Evolutionary conservation across 2,113 vertebrate genomes (phyloP), one percentile per base, ranked within the genome.

Genomic region (Lepisosteus osseus): DNA sequence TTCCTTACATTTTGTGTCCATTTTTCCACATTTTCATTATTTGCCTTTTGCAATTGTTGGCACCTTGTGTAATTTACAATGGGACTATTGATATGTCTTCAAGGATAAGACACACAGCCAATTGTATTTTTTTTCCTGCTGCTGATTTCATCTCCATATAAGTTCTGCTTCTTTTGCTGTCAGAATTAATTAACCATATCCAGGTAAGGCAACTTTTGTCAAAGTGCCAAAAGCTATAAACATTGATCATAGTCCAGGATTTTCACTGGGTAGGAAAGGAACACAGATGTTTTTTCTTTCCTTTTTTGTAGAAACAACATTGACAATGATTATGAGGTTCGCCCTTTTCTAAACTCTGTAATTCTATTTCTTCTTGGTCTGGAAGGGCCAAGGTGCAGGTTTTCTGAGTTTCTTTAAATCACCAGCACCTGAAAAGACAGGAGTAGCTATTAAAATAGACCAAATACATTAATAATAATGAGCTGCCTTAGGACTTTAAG

Each of bases 191-290:
- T 91, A 92, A 90, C 92, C 87, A 88, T 79, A 93, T 80, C 78
- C 80, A 84, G 78, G 83, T 86, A 90, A 89, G 90, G 86, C 85
- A 92, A 90, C 85, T 87, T 90, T 86, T 89, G 91, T 90, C 87
- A 84, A 87, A 88, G 85, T 92, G 86, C 87, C 90, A 94, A 88
- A 82, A 79, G 80, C 83, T 87, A 92, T 93, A 92, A 93, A 87
- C 85, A 86, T 84, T 84, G 87, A 87, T 90, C 84, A 91, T 64
- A 75, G 70, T 74, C 76, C 65, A 72, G 64, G 74, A 75, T 64
- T 73, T 77, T 57, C 72, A 74, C 63, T 57, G 12, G 41, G 54
- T 54, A 65, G 9, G 42, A 55, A 65, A 68, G 66, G n/a, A 68
- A 8, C 51, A 56, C 14, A 65, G 67, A 11, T n/a, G 17, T 7